phyloP scores from a whole-genome alignment of 2,888 invertebrate species.

The Brachylomia viminalis region DNA sequence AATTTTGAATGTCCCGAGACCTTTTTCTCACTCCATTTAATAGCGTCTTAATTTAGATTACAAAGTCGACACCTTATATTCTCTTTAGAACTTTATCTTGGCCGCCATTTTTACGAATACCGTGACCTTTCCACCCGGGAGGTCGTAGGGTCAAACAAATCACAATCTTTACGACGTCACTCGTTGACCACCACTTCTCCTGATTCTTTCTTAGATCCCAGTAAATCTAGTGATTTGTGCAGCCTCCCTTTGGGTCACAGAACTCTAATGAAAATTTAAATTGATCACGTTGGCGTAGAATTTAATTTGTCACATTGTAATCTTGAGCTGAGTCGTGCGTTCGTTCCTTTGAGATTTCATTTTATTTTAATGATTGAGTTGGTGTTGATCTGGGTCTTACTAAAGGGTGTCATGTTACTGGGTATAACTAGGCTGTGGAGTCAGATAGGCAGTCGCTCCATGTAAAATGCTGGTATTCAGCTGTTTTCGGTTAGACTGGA shows the following conservation, averaged over 20 bases:
- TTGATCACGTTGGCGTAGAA: constrained; percentile 17
- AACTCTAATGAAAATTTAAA: constrained; percentile 14
- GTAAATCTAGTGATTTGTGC: constrained; percentile 31
- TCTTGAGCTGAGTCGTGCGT: constrained; percentile 7
- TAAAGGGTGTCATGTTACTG: no score
- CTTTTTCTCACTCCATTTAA: constrained; percentile 36
- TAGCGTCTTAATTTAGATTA: constrained; percentile 40
- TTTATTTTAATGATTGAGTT: constrained; percentile 24
- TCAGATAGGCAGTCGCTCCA: no score
- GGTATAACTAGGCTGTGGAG: no score
- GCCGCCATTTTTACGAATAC: constrained; percentile 50
- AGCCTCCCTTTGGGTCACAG: background rate
- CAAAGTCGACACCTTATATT: constrained; percentile 29
- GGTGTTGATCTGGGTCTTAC: no score
- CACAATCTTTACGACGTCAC: constrained; percentile 38
- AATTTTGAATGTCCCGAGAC: background rate
- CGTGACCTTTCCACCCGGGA: constrained; percentile 57
- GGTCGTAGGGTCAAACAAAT: constrained; percentile 55
- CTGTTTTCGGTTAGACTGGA: no score
- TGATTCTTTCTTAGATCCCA: constrained; percentile 16
- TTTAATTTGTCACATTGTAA: constrained; percentile 20
- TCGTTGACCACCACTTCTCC: constrained; percentile 17
- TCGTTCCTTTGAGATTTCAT: background rate
- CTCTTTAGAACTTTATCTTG: constrained; percentile 38
- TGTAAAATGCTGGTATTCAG: no score